phyloP scores from a whole-genome alignment of 2,113 vertebrate species.

The Dipodomys spectabilis region DNA sequence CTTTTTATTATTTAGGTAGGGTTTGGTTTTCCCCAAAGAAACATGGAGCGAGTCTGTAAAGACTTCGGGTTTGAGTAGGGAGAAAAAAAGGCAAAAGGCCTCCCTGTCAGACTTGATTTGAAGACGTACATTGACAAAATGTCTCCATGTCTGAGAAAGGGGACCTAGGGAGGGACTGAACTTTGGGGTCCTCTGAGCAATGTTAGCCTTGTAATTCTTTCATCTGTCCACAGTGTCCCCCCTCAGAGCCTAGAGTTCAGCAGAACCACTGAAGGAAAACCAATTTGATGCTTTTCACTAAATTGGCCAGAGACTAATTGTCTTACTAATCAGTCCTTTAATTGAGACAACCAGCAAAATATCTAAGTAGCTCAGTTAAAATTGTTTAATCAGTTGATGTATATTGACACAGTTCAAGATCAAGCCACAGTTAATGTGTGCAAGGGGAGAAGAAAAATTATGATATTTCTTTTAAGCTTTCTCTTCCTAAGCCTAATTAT shows the following conservation, averaged over 20 bases:
- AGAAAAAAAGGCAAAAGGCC: slow-evolving; percentile 31
- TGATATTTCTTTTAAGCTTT: slow-evolving; percentile 57
- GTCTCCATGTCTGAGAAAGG: not conserved
- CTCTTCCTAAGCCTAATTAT: slow-evolving; percentile 58
- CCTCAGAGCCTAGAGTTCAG: not conserved
- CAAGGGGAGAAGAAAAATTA: slow-evolving; percentile 60
- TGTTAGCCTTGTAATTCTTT: not conserved
- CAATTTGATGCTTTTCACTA: slow-evolving; percentile 43
- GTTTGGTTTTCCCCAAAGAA: slow-evolving; percentile 74
- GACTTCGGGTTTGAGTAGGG: not conserved
- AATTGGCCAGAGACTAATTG: slow-evolving; percentile 43
- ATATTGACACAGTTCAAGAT: slow-evolving; percentile 60
- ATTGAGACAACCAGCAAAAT: not conserved
- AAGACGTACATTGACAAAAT: not conserved
- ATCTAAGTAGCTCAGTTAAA: slow-evolving; percentile 34
- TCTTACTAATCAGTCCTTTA: slow-evolving; percentile 46
- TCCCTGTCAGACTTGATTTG: slow-evolving; percentile 43
- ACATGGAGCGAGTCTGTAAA: slow-evolving; percentile 38
- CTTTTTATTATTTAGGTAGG: slow-evolving; percentile 78
- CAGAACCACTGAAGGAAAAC: not conserved
- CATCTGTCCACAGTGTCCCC: not conserved
- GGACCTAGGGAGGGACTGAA: not conserved
- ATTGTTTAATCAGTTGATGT: slow-evolving; percentile 10
- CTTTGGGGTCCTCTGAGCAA: not conserved
- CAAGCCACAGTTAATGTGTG: slow-evolving; percentile 10